phyloP scores from a whole-genome alignment of 2,113 vertebrate species.

The Catharus minimus region DNA sequence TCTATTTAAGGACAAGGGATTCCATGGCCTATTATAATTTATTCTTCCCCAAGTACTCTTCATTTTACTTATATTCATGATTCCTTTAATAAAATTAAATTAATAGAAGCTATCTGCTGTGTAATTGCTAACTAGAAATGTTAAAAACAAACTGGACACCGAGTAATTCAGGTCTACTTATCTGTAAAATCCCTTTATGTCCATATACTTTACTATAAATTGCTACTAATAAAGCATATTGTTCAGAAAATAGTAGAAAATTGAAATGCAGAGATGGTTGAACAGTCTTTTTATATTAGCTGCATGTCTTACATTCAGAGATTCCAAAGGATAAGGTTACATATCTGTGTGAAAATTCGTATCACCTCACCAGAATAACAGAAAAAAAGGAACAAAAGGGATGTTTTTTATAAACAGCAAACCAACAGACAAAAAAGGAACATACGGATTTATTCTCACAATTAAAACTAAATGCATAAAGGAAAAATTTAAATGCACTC shows the following conservation, averaged over 20 bases:
- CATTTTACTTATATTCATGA: slow-evolving; percentile 30
- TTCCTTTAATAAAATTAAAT: slow-evolving; percentile 52
- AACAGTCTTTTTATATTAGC: neutral
- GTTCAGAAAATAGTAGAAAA: neutral
- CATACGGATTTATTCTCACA: neutral
- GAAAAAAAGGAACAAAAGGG: neutral
- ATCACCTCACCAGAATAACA: neutral
- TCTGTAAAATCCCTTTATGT: neutral
- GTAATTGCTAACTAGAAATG: neutral
- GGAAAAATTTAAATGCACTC: neutral
- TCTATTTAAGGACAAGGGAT: slow-evolving; percentile 14
- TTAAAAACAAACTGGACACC: neutral
- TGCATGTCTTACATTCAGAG: neutral
- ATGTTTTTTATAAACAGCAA: neutral
- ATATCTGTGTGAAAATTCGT: neutral
- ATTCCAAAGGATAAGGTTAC: neutral
- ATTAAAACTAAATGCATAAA: neutral
- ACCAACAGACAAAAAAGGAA: neutral
- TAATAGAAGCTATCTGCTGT: slow-evolving; percentile 1
- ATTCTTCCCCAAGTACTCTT: slow-evolving; percentile 26
- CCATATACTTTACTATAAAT: neutral
- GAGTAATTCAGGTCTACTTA: neutral
- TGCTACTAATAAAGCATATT: neutral
- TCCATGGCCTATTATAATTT: slow-evolving; percentile 18
- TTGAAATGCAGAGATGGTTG: neutral